Conservation (phyloP, 2,113 vertebrate species). For the Pterocles burchelli region DNA sequence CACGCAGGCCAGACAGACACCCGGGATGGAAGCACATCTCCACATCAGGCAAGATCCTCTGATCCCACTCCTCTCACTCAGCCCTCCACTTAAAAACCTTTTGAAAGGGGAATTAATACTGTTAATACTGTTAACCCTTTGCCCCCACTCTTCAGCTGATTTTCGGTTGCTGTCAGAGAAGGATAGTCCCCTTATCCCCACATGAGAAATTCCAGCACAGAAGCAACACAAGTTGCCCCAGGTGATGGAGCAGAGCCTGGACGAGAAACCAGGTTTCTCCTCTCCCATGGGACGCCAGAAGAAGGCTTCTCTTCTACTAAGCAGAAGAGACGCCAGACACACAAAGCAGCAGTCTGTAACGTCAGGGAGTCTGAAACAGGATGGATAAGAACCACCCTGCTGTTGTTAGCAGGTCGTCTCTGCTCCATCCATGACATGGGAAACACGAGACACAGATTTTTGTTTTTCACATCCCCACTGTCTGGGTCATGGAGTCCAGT, state of each 20-base stretch:
- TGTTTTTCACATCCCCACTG: neutral
- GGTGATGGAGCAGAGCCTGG: neutral
- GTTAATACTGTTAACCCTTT: neutral
- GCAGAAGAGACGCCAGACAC: neutral
- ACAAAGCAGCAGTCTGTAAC: neutral
- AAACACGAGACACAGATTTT: neutral
- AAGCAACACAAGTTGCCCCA: neutral
- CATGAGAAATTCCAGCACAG: neutral
- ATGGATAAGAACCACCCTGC: neutral
- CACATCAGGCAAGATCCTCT: neutral
- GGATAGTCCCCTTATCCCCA: neutral
- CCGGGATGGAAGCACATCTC: rapidly evolving
- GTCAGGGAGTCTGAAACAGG: neutral
- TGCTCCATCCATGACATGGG: rapidly evolving
- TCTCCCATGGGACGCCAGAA: neutral
- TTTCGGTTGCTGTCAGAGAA: neutral
- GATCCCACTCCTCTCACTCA: neutral
- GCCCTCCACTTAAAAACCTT: neutral
- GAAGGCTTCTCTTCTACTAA: neutral
- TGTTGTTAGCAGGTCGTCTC: neutral
- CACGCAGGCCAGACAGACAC: neutral
- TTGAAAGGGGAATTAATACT: neutral
- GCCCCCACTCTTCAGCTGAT: neutral
- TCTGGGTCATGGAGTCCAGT: neutral
- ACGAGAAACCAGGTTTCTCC: neutral